phyloP scores from a whole-genome alignment of 2,888 invertebrate species.

The Holacanthella duospinosa region DNA sequence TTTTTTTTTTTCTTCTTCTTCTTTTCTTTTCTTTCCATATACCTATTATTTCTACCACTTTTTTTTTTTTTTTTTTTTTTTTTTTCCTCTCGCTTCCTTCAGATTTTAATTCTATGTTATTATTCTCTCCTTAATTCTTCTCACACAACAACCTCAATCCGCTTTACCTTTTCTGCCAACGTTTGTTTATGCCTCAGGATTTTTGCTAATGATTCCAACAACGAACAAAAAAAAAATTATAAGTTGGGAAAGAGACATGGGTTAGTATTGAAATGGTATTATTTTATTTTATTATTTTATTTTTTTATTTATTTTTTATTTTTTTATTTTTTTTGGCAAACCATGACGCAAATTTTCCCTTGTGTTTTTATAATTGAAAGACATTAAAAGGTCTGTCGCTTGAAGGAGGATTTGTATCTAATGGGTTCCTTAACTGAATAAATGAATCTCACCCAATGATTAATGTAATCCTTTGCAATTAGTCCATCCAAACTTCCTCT shows the following conservation, averaged over 20 bases:
- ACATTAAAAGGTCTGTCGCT: neutral
- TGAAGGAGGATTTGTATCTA: neutral
- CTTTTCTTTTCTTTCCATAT: neutral
- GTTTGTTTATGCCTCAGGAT: neutral
- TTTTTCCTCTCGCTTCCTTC: neutral
- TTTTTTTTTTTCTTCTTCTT: neutral
- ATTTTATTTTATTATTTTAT: too few species aligned
- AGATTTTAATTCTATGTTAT: constrained; percentile 1
- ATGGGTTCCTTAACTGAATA: neutral
- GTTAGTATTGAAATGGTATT: too few species aligned
- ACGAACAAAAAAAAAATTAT: neutral
- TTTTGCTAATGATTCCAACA: neutral
- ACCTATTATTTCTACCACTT: neutral
- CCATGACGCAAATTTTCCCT: neutral
- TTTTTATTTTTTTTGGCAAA: neutral
- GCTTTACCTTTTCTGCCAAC: neutral
- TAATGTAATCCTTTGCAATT: neutral
- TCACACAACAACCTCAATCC: neutral
- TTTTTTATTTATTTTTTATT: too few species aligned
- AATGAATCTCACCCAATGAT: neutral
- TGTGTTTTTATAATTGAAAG: neutral
- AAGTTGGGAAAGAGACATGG: too few species aligned
- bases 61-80: neutral
- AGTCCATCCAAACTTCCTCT: neutral
- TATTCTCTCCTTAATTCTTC: neutral